Base-by-base conservation (phyloP, 1,140 invertebrate genomes). In the Drosophila seguyi region DNA sequence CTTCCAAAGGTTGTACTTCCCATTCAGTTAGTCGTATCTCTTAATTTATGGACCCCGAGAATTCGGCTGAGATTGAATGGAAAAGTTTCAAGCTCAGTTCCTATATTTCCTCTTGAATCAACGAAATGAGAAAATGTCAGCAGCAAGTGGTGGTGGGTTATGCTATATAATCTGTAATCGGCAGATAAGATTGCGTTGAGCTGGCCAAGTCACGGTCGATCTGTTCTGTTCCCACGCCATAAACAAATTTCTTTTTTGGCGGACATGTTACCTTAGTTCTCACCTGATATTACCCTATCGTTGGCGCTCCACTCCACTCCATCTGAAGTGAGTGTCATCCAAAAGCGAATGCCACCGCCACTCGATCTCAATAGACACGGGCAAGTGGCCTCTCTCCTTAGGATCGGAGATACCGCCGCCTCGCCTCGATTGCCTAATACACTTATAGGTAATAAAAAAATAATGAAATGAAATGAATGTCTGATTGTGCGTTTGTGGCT, bases 241-340 rank as follows among this genome's bases (percentile, higher is more conserved):
- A 59, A 55, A 57, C 36, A 42, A 62, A 60, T 65, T 55, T 47
- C 7, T 47, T 59, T 14, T 2, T n/a, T n/a, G 34, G 18, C 11
- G 36, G 52, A 29, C 6, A 20, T 4, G 36, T n/a, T 11, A 38
- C 6, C 36, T 14, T 20, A 29, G 22, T 27, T 25, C 2, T 8
- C 6, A 2, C 38, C 41, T 31, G 57, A 29, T 31, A 47, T 25
- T 57, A 29, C 7, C 59, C 47, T 39, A 61, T 61, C 59, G 34
- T 42, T 56, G 44, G 39, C 25, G 36, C 27, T 73, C 48, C 66
- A 2, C 20, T n/a, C 22, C 48, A 62, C 66, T 69, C 62, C 61
- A 69, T 45, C 11, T 67, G n/a, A 68, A 69, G 66, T 69, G 48
- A 52, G 63, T 69, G 62, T 29, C 66, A 67, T 69, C 61, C 66